These are phyloP conservation scores for Melanotus villosus DNA, from an alignment of 2,888 invertebrate genomes.

Conservation along the genomic window DNA sequence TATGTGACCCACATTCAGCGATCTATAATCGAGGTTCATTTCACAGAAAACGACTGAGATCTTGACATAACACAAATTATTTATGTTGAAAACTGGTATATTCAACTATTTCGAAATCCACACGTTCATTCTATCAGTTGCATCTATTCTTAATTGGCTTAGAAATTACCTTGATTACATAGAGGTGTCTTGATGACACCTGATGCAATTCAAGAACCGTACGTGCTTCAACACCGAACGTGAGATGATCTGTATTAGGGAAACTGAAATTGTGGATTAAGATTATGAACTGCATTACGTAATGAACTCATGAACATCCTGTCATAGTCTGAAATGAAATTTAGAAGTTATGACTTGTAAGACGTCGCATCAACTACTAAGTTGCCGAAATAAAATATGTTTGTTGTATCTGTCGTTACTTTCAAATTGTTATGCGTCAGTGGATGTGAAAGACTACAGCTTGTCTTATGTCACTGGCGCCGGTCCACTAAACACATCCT, in stretches of 20 bases:
- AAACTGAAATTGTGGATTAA: too few relatives aligned
- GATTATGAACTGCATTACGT: too few relatives aligned
- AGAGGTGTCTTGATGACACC: constrained; percentile 12
- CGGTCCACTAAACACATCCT: too few relatives aligned
- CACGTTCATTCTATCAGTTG: constrained; percentile 10
- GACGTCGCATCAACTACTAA: too few relatives aligned
- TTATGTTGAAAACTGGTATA: constrained; percentile 16
- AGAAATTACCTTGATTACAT: constrained; percentile 30
- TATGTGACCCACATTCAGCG: constrained; percentile 6
- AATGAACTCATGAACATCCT: too few relatives aligned
- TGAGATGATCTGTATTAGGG: not conserved
- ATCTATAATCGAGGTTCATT: constrained; percentile 4
- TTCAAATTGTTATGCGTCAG: too few relatives aligned
- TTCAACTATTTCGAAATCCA: constrained; percentile 27
- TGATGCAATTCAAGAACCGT: constrained; percentile 11
- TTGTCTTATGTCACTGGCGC: too few relatives aligned
- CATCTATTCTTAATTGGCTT: constrained; percentile 31
- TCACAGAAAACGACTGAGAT: not conserved
- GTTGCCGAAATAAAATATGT: too few relatives aligned
- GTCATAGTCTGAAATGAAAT: too few relatives aligned
- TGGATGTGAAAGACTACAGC: too few relatives aligned
- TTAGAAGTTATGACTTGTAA: too few relatives aligned
- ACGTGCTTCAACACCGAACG: not conserved
- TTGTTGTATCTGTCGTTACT: too few relatives aligned
- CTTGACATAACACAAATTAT: constrained; percentile 15